phyloP scores from a whole-genome alignment of 2,113 vertebrate genomes.

The Xyrauchen texanus region DNA sequence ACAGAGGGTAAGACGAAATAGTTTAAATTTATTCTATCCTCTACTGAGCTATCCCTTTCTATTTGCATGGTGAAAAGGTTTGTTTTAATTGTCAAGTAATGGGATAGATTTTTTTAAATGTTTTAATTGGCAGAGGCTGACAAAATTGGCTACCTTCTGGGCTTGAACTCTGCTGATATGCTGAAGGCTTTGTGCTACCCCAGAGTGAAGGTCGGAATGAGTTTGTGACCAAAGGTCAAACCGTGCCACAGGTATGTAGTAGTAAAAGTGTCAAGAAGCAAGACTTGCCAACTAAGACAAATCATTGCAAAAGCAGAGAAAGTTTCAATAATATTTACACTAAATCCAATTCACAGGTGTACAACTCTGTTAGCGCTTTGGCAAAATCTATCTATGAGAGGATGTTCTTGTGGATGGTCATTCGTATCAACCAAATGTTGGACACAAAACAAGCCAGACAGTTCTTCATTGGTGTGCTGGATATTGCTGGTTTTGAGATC shows the following conservation, averaged over 20 bases:
- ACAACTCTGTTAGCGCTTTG: conserved; percentile 66
- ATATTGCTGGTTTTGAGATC: conserved; percentile 57
- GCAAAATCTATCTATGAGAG: conserved; percentile 73
- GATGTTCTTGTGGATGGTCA: conserved; percentile 76
- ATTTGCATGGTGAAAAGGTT: conserved; percentile 23
- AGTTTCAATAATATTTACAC: background rate
- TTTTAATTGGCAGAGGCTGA: conserved; percentile 57
- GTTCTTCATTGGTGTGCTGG: conserved; percentile 54
- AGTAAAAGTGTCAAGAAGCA: too few relatives aligned
- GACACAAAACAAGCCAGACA: conserved; percentile 69
- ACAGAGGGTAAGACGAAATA: conserved; percentile 64
- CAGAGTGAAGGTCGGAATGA: conserved; percentile 63
- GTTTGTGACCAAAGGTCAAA: conserved; percentile 65
- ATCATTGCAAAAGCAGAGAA: background rate
- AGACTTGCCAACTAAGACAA: too few relatives aligned
- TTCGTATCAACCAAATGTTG: conserved; percentile 74
- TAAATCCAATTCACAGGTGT: conserved; percentile 52
- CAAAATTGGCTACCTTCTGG: conserved; percentile 62
- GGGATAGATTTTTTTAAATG: background rate
- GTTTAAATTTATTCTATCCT: too few relatives aligned
- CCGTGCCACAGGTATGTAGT: conserved; percentile 61
- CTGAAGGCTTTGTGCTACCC: conserved; percentile 63
- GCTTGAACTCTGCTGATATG: conserved; percentile 66
- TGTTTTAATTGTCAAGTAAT: conserved; percentile 26
- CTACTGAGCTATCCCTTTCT: too few relatives aligned